Percentiles rank a stretch among this genome's conserved stretches.
Conservation (phyloP, 1,140 invertebrate species). For the Triops cancriformis region DNA sequence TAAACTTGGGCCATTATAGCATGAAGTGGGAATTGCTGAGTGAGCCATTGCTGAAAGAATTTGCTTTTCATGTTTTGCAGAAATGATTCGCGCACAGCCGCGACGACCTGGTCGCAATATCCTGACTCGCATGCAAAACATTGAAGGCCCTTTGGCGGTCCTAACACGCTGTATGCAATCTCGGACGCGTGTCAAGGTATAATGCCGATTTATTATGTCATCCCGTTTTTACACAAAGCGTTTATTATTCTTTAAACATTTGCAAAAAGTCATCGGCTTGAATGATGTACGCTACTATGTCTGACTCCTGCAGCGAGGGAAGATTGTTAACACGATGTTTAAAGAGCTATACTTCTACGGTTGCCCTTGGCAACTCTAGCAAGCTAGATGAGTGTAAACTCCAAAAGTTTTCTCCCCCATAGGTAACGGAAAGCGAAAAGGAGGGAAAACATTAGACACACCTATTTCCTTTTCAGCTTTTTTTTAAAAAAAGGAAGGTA, state of each 20-base stretch:
- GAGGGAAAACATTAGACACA: too few species aligned
- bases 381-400: not conserved
- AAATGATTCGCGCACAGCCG: conserved; percentile 23
- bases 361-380: not conserved
- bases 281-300: too few species aligned
- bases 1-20: too few species aligned
- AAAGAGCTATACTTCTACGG: not conserved
- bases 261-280: not conserved
- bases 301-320: too few species aligned
- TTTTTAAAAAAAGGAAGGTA: not conserved
- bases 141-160: conserved; percentile 51
- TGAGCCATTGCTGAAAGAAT: not conserved
- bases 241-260: not conserved
- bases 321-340: conserved; percentile 24
- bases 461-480: too few species aligned
- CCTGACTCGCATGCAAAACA: conserved; percentile 51
- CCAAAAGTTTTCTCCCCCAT: not conserved
- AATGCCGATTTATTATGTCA: not conserved
- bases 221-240: not conserved
- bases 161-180: conserved; percentile 53
- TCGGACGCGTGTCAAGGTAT: conserved; percentile 53
- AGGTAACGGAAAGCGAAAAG: conserved; percentile 18
- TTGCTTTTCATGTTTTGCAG: conserved; percentile 18
- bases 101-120: conserved; percentile 43
- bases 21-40: too few species aligned